Evolutionary conservation across 64 coral and sea anemone species (phyloP), one percentile per base, ranked within the genome.

Genomic region (Astreopora myriophthalma): DNA sequence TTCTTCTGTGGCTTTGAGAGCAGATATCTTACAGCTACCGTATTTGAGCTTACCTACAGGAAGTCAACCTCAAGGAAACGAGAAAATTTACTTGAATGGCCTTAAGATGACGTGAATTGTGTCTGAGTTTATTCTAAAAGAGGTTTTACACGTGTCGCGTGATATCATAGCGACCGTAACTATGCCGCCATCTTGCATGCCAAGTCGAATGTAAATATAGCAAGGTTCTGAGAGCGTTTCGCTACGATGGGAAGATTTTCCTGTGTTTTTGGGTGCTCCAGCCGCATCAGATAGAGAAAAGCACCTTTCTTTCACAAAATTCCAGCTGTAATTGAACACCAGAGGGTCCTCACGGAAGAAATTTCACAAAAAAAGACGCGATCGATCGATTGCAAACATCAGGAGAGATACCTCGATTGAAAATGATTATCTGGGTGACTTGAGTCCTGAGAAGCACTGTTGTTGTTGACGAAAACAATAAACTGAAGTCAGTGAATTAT

Each of bases 301-400:
- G 26, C 28, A 73, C 66, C 17, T 6, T 48, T 48, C 44, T 48
- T 48, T 48, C 44, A 6, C 12, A 5, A 6, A 48, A 6, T 48
- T 48, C n/a, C n/a, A n/a, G n/a, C n/a, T n/a, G n/a, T n/a, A n/a
- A n/a, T n/a, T n/a, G 12, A 48, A 48, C 90, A 85, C 69, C 90
- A 64, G 22, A 80, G 80, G 19, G 79, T 44, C 3, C 25, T 85
- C 84, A 85, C 49, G 46, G 14, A 17, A 1, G 34, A 92, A 78
- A 39, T 86, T 78, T 93, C 84, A 69, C 49, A 73, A 37, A 25
- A 87, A 67, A 55, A 84, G 79, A n/a, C 64, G 82, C 35, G 84
- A 93, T 26, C 24, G 87, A 39, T 87, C 73, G 91, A 62, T 93
- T 10, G 83, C 83, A 93, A 91, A 91, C 89, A 84, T 91, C 44